Base-by-base conservation (phyloP, 92 coral and sea anemone species). In the Plumapathes pennacea region DNA sequence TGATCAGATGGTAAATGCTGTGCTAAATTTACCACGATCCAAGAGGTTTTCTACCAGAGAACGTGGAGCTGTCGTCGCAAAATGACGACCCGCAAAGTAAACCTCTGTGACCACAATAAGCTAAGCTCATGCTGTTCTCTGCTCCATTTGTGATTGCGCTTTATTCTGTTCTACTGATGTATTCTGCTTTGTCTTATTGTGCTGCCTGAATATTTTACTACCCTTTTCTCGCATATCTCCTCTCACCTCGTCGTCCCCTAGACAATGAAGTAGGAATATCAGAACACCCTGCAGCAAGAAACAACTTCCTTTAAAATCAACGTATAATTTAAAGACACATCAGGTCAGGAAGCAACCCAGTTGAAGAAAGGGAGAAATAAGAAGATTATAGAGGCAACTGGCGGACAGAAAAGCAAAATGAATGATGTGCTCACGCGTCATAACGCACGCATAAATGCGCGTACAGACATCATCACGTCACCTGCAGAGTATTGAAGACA, bases 221-320 rank as follows among this genome's bases (percentile, higher is more conserved):
- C 9, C n/a, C 40, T 34, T 34, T n/a, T n/a, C 40, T 34, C 40
- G 13, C 9, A 34, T 34, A 34, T 34, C n/a, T 8, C 36, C 22
- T 36, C 60, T 45, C 34, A 92, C 98, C 96, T 88, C 84, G 45
- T 73, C 83, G 50, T 92, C 98, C n/a, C 90, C 85, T 53, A 92
- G 46, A 30, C 98, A 92, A 57, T 92, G 96, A 32, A 92, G 86
- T 0, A 80, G 68, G 60, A 92, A 92, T 62, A 92, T 92, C 47
- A 84, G 50, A 15, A 92, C 54, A 39, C 98, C 98, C 98, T 92
- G 72, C 33, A 36, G 61, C 11, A 43, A 23, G 60, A 71, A 22
- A 27, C 6, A 10, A 37, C 33, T 32, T 11, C 8, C 1, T 11
- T 25, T 0, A 2, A 1, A 27, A 36, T 23, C 21, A 25, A 6